phyloP scores from a whole-genome alignment of 2,888 invertebrate genomes.

The Griposia aprilina region DNA sequence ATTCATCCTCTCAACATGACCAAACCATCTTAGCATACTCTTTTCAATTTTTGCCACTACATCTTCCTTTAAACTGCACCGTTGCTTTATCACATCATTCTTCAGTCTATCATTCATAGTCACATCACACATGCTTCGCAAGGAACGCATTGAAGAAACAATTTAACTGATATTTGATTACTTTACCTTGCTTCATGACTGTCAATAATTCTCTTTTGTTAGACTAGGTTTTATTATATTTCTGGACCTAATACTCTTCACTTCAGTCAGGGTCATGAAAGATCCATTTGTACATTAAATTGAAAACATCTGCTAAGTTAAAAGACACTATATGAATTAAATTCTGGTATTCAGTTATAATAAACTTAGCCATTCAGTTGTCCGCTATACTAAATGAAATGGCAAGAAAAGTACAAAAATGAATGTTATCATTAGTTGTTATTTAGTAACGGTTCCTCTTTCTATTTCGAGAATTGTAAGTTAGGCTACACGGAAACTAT shows the following conservation, averaged over 20 bases:
- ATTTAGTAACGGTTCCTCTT: not conserved
- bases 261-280: slow-evolving; percentile 9
- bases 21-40: no score
- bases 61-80: no score
- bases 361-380: not conserved
- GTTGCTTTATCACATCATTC: no score
- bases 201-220: not conserved
- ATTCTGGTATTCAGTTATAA: slow-evolving; percentile 4
- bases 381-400: not conserved
- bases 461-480: slow-evolving; percentile 5
- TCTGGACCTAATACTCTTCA: not conserved
- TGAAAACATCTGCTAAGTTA: not conserved
- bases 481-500: not conserved
- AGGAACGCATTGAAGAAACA: no score
- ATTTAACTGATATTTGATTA: slow-evolving; percentile 20
- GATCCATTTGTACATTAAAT: not conserved
- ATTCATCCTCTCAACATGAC: no score
- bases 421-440: not conserved
- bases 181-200: slow-evolving; percentile 15
- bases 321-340: not conserved
- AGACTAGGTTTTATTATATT: not conserved
- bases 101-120: no score
- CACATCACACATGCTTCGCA: no score
- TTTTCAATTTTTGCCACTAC: no score
- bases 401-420: not conserved